These are phyloP conservation scores for Theocolax elegans DNA, from an alignment of 1,140 invertebrate species.

Conservation along the genomic window DNA sequence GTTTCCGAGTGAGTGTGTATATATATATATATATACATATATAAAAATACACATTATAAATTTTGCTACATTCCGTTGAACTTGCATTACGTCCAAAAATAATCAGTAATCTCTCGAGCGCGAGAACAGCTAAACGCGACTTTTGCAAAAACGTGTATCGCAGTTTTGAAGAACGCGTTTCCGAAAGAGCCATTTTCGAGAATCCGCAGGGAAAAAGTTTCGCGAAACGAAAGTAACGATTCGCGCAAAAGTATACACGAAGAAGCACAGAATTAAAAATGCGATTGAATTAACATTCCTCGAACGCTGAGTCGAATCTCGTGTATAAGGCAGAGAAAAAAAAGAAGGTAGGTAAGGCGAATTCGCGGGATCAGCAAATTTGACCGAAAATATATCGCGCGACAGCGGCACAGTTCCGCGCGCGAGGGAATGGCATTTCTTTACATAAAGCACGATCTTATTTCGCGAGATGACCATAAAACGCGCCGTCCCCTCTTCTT, in stretches of 20 bases:
- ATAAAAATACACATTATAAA: no score
- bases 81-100: no score
- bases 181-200: background rate
- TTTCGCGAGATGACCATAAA: slow-evolving; percentile 6
- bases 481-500: background rate
- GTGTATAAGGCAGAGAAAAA: background rate
- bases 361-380: slow-evolving; percentile 11
- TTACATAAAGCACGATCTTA: background rate
- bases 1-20: no score
- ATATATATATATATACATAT: no score
- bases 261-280: slow-evolving; percentile 10
- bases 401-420: background rate
- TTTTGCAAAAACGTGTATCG: no score
- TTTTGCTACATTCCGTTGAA: no score
- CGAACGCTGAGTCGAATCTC: slow-evolving; percentile 19
- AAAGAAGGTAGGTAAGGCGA: background rate
- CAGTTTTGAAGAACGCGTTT: background rate
- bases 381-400: background rate
- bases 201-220: background rate
- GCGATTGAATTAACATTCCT: slow-evolving; percentile 31
- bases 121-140: no score
- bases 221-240: background rate
- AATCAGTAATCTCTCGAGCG: no score
- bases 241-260: background rate
- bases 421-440: slow-evolving; percentile 5